These are phyloP conservation scores for Peribatodes rhomboidaria DNA, from an alignment of 2,888 invertebrate genomes.

Conservation along the genomic window DNA sequence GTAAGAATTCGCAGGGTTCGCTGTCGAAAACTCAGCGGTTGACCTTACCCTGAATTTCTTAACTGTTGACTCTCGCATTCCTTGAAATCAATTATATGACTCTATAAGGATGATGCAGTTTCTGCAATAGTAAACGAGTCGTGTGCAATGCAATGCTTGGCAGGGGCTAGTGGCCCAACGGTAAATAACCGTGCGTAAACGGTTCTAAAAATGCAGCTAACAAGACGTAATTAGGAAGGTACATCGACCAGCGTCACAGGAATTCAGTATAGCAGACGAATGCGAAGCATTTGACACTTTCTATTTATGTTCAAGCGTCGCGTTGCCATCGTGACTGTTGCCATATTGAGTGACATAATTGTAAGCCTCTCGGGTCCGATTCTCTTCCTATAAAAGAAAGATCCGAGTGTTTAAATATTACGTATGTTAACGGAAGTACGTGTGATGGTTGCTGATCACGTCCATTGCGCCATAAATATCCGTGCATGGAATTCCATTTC, in stretches of 20 bases:
- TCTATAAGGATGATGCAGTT: slow-evolving; percentile 40
- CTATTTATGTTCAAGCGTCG: slow-evolving; percentile 73
- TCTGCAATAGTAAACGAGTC: slow-evolving; percentile 21
- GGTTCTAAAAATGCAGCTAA: slow-evolving; percentile 49
- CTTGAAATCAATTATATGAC: slow-evolving; percentile 47
- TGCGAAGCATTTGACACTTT: slow-evolving; percentile 78
- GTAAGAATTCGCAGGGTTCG: slow-evolving; percentile 28
- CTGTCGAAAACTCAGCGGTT: slow-evolving; percentile 32
- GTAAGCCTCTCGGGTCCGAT: slow-evolving; percentile 51
- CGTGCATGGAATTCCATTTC: slow-evolving; percentile 21
- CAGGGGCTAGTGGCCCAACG: slow-evolving; percentile 36
- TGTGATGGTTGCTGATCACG: slow-evolving; percentile 28
- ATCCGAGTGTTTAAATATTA: slow-evolving; percentile 24
- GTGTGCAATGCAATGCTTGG: slow-evolving; percentile 30
- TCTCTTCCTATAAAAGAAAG: slow-evolving; percentile 48
- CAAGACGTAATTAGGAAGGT: slow-evolving; percentile 53
- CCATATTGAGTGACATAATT: slow-evolving; percentile 70
- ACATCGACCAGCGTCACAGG: slow-evolving; percentile 53
- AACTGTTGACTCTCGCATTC: slow-evolving; percentile 47
- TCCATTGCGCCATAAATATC: slow-evolving; percentile 22
- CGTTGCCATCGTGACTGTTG: slow-evolving; percentile 60
- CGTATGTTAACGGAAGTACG: slow-evolving; percentile 25
- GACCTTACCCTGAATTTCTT: slow-evolving; percentile 53
- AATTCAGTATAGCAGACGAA: slow-evolving; percentile 68
- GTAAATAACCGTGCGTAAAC: slow-evolving; percentile 48